Percentiles rank a stretch among this genome's conserved stretches.
Conservation (phyloP, 2,888 invertebrate genomes). For the Rhingia rostrata region DNA sequence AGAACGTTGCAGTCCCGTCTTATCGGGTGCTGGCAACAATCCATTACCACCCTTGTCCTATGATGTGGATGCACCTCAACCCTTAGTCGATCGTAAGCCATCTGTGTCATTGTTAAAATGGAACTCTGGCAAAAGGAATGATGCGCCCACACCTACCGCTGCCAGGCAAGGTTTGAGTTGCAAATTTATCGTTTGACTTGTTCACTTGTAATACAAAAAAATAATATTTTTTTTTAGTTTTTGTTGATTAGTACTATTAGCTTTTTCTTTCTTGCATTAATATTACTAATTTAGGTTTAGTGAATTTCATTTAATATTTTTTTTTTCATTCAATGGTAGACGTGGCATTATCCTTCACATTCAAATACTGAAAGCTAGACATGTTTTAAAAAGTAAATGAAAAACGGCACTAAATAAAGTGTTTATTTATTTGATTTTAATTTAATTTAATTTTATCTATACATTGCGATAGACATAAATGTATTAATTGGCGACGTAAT, state of each 20-base stretch:
- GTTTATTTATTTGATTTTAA: constrained; percentile 5
- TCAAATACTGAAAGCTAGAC: constrained; percentile 80
- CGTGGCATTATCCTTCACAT: constrained; percentile 64
- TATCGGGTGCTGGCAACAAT: constrained; percentile 84
- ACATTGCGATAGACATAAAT: not conserved
- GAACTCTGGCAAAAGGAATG: constrained; percentile 81
- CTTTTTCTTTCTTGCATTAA: constrained; percentile 17
- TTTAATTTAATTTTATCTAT: constrained; percentile 6
- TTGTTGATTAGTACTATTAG: constrained; percentile 17
- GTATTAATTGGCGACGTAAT: constrained; percentile 12
- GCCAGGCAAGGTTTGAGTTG: constrained; percentile 84
- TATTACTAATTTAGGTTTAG: constrained; percentile 54
- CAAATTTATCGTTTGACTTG: constrained; percentile 67
- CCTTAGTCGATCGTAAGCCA: constrained; percentile 87
- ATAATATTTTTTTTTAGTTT: constrained; percentile 11
- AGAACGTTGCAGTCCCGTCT: constrained; percentile 90
- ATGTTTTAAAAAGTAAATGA: constrained; percentile 71
- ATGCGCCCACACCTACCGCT: constrained; percentile 81
- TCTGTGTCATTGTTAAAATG: constrained; percentile 86
- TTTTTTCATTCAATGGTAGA: constrained; percentile 37
- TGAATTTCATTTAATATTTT: not conserved
- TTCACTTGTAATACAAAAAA: constrained; percentile 14
- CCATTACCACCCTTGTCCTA: constrained; percentile 85
- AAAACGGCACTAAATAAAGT: constrained; percentile 11
- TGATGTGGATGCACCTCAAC: constrained; percentile 89